A percentile compares a stretch with the other conserved stretches of the same genome.
Conservation (phyloP, 2,797 vertebrate genomes). For the Calcarius lapponicus region DNA sequence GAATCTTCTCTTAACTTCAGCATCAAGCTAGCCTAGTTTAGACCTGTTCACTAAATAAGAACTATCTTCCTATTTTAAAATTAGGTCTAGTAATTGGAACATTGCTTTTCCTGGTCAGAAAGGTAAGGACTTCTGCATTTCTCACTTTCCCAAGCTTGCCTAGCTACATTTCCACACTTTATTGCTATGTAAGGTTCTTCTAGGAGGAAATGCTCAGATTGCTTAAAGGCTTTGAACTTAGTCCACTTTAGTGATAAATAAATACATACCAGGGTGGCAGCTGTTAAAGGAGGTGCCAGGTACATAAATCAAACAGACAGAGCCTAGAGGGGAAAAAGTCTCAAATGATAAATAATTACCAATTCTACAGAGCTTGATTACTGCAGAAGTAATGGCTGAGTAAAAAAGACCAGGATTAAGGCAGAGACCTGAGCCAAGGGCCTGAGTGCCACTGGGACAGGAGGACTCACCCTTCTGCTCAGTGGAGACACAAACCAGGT, state of each 20-base stretch:
- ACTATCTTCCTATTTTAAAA: neutral
- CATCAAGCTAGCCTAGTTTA: neutral
- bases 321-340: conserved; percentile 27
- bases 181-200: neutral
- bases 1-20: neutral
- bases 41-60: neutral
- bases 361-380: conserved; percentile 38
- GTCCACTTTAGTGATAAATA: conserved; percentile 25
- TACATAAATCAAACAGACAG: conserved; percentile 59
- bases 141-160: neutral
- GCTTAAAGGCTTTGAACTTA: conserved; percentile 37
- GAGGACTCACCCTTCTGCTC: neutral
- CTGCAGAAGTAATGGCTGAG: conserved; percentile 20
- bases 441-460: neutral
- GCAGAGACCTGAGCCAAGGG: neutral
- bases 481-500: no score
- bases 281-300: conserved; percentile 42
- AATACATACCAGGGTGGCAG: conserved; percentile 34
- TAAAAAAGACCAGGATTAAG: neutral
- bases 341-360: conserved; percentile 63
- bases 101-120: neutral
- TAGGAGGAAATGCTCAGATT: neutral
- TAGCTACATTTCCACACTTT: neutral
- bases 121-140: neutral
- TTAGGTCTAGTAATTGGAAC: neutral